Percentiles rank a stretch among this genome's conserved stretches.
phyloP scores from a whole-genome alignment of 2,888 invertebrate species.

The Polyommatus iphigenia region DNA sequence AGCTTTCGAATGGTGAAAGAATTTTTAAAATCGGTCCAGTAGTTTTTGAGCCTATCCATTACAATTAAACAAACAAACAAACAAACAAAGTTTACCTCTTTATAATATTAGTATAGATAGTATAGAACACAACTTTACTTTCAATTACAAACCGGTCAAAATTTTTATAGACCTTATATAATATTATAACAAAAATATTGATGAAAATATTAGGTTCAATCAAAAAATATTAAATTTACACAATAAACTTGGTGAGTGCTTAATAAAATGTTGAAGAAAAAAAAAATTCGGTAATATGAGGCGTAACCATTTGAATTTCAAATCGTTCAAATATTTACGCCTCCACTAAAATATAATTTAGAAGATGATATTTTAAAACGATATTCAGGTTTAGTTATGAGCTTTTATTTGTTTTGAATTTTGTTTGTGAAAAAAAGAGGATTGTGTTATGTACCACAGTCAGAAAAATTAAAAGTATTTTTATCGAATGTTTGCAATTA shows the following conservation, averaged over 20 bases:
- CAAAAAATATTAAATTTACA: background rate
- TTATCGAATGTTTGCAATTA: background rate
- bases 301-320: constrained; percentile 10
- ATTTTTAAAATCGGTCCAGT: too few species aligned
- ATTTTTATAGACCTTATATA: too few species aligned
- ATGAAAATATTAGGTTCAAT: background rate
- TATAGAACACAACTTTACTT: too few species aligned
- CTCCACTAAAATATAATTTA: constrained; percentile 9
- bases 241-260: background rate
- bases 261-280: background rate
- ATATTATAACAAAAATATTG: too few species aligned
- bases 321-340: constrained; percentile 22
- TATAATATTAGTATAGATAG: too few species aligned
- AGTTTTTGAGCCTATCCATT: too few species aligned
- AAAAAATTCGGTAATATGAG: constrained; percentile 5
- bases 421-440: background rate
- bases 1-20: too few species aligned
- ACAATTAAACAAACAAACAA: too few species aligned
- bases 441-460: background rate
- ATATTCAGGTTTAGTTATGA: constrained; percentile 8
- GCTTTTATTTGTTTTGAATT: background rate
- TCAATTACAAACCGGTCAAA: too few species aligned
- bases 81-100: too few species aligned
- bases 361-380: background rate
- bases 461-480: background rate